phyloP scores from a whole-genome alignment of 2,888 invertebrate species.

The Drosophila helvetica region DNA sequence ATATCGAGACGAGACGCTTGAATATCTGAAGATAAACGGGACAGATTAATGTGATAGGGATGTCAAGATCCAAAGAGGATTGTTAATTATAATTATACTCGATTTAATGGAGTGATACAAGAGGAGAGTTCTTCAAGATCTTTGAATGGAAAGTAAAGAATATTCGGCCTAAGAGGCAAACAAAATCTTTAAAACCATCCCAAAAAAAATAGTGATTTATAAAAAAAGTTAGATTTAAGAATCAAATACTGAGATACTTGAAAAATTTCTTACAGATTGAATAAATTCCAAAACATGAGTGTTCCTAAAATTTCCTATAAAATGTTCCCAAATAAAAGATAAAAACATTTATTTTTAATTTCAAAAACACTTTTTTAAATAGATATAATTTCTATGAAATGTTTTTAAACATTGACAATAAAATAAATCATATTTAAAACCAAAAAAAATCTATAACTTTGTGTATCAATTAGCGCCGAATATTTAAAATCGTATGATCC shows the following conservation, averaged over 20 bases:
- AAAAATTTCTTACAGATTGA: not conserved
- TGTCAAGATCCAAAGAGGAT: not conserved
- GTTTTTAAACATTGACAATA: no score
- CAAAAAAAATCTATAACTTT: no score
- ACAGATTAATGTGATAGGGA: constrained; percentile 11
- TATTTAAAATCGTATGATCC: no score
- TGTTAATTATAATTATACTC: not conserved
- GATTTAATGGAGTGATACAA: constrained; percentile 12
- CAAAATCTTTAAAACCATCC: not conserved
- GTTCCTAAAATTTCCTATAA: not conserved
- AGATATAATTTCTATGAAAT: no score
- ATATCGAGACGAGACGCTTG: constrained; percentile 18
- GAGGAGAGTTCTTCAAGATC: constrained; percentile 1
- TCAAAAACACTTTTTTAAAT: no score
- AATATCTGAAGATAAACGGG: constrained; percentile 5
- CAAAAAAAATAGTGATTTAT: no score
- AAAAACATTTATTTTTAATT: no score
- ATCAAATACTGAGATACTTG: not conserved
- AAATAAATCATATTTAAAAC: no score
- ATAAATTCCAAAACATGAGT: not conserved
- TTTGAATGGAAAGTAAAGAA: no score
- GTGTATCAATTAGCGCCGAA: no score
- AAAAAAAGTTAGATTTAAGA: not conserved
- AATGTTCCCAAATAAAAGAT: not conserved
- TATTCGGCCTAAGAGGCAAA: constrained; percentile 28